These are phyloP conservation scores for Anguilla japonica DNA, from an alignment of 2,113 vertebrate genomes.

Conservation along the genomic window DNA sequence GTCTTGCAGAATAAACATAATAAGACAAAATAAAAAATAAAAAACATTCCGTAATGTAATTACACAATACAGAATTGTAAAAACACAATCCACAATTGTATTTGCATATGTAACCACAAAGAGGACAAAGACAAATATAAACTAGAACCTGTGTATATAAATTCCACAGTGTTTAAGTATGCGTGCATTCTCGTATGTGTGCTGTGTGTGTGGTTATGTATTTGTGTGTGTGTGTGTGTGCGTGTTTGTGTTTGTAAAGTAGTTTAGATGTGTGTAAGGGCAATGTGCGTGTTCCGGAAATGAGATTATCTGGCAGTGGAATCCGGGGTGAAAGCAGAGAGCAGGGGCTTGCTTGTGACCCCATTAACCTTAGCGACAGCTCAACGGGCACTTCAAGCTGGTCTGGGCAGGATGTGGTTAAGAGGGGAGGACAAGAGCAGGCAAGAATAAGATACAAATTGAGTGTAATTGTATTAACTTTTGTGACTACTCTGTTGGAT, in stretches of 20 bases:
- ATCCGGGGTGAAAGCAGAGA: constrained; percentile 10
- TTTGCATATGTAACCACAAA: neutral
- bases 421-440: too few species aligned
- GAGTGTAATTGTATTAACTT: neutral
- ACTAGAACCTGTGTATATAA: too few species aligned
- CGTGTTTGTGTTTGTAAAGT: neutral
- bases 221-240: neutral
- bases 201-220: neutral
- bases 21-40: neutral
- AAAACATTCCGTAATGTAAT: neutral
- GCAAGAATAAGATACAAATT: too few species aligned
- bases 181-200: neutral
- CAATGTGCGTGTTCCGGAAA: neutral
- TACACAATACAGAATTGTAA: neutral
- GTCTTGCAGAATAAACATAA: neutral
- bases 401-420: neutral
- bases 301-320: neutral
- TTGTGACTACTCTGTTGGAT: neutral
- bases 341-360: neutral
- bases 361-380: neutral
- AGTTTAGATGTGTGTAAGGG: neutral
- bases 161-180: neutral
- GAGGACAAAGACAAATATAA: neutral
- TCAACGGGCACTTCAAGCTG: neutral
- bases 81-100: neutral